Evolutionary conservation across 1,140 invertebrate genomes (phyloP).

Genomic region (Dendroctonus valens): DNA sequence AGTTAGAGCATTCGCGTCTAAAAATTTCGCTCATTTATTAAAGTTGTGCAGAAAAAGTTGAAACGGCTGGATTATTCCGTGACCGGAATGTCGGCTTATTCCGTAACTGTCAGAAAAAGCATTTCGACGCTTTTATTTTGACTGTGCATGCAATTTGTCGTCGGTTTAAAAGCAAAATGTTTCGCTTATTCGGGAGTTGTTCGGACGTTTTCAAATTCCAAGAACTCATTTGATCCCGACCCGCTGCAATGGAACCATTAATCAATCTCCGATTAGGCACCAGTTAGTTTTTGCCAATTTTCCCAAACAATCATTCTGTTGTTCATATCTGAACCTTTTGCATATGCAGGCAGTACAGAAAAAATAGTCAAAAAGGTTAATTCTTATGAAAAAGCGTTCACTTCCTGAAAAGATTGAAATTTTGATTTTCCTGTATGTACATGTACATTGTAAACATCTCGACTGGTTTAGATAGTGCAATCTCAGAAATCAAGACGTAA

Average conservation of each 20-base stretch:
- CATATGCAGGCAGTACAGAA: too few species aligned
- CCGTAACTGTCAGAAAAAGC: slow-evolving; percentile 29
- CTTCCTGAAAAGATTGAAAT: too few species aligned
- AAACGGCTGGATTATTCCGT: slow-evolving; percentile 22
- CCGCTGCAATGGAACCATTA: not conserved
- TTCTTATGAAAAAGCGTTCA: too few species aligned
- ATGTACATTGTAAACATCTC: not conserved
- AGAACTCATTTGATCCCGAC: slow-evolving; percentile 1
- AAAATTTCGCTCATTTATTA: slow-evolving; percentile 26
- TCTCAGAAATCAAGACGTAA: not conserved
- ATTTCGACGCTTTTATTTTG: slow-evolving; percentile 28
- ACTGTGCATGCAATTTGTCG: slow-evolving; percentile 30
- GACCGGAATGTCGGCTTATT: slow-evolving; percentile 29
- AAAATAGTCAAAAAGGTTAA: too few species aligned
- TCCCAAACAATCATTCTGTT: not conserved
- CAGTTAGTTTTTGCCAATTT: not conserved
- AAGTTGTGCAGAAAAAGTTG: slow-evolving; percentile 24
- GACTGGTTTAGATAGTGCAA: not conserved
- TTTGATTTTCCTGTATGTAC: not conserved
- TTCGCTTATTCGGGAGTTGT: slow-evolving; percentile 11
- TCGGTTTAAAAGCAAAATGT: slow-evolving; percentile 15
- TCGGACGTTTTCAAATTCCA: slow-evolving; percentile 8
- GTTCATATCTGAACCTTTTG: too few species aligned
- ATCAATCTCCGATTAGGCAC: not conserved
- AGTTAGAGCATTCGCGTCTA: slow-evolving; percentile 18